Percentiles rank a stretch among this genome's conserved stretches.
Evolutionary conservation across 2,113 vertebrate genomes (phyloP).

Genomic region (Strigops habroptila): DNA sequence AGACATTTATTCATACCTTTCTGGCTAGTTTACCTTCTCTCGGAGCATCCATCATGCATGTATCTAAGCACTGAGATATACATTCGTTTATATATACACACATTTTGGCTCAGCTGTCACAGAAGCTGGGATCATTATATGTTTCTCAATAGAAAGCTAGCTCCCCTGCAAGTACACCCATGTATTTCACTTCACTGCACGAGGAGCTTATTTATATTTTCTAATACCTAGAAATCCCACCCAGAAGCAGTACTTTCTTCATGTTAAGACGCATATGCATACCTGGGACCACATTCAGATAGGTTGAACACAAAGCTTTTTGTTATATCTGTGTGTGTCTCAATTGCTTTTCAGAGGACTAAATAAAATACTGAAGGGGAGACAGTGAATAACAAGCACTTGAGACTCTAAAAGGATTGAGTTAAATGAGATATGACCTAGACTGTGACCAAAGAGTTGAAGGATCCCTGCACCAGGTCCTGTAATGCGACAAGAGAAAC

Average conservation of each 20-base stretch:
- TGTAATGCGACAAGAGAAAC: not conserved
- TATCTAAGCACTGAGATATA: not conserved
- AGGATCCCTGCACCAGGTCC: not conserved
- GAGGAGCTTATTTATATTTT: not conserved
- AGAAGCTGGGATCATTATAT: not conserved
- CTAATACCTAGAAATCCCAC: not conserved
- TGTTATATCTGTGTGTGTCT: not conserved
- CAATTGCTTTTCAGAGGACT: not conserved
- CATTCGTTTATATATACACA: not conserved
- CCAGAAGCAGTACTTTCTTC: not conserved
- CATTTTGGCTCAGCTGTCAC: not conserved
- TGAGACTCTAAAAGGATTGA: not conserved
- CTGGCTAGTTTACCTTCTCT: slow-evolving; percentile 18
- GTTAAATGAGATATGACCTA: not conserved
- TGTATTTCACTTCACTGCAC: slow-evolving; percentile 21
- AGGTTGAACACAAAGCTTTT: not conserved
- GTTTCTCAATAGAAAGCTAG: not conserved
- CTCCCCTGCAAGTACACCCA: not conserved
- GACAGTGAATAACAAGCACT: not conserved
- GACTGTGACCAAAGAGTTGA: not conserved
- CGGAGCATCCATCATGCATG: not conserved
- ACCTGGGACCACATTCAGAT: not conserved
- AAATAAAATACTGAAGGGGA: not conserved
- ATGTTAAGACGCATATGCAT: not conserved
- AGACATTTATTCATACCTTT: slow-evolving; percentile 36